phyloP scores from a whole-genome alignment of 2,797 vertebrate species.

The Microctenopoma steveboyesi region DNA sequence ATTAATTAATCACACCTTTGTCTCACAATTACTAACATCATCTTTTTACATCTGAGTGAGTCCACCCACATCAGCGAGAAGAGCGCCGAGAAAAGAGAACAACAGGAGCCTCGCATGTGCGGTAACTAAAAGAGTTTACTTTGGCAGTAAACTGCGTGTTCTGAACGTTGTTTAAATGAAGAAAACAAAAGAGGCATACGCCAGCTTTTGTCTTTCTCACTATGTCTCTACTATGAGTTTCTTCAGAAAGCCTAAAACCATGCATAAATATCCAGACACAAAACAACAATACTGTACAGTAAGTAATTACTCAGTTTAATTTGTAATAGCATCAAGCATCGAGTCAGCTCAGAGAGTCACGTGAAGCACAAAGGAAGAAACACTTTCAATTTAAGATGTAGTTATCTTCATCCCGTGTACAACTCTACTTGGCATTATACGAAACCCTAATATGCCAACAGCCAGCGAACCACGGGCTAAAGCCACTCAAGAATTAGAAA shows the following conservation, averaged over 20 bases:
- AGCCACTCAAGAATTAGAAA: background rate
- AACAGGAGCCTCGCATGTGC: background rate
- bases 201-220: background rate
- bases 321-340: background rate
- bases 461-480: background rate
- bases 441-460: background rate
- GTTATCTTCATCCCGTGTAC: background rate
- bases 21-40: background rate
- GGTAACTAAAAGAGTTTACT: background rate
- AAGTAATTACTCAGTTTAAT: background rate
- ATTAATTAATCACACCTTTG: background rate
- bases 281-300: background rate
- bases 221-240: background rate
- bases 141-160: background rate
- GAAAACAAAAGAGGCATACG: too few species aligned
- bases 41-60: background rate
- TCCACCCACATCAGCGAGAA: background rate
- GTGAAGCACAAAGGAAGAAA: background rate
- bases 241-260: background rate
- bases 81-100: background rate
- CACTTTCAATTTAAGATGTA: background rate
- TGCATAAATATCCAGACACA: background rate
- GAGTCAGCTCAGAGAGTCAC: background rate
- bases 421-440: slow-evolving; percentile 14
- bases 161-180: background rate